These are phyloP conservation scores for Coenonympha glycerion DNA, from an alignment of 2,888 invertebrate genomes.

Conservation along the genomic window DNA sequence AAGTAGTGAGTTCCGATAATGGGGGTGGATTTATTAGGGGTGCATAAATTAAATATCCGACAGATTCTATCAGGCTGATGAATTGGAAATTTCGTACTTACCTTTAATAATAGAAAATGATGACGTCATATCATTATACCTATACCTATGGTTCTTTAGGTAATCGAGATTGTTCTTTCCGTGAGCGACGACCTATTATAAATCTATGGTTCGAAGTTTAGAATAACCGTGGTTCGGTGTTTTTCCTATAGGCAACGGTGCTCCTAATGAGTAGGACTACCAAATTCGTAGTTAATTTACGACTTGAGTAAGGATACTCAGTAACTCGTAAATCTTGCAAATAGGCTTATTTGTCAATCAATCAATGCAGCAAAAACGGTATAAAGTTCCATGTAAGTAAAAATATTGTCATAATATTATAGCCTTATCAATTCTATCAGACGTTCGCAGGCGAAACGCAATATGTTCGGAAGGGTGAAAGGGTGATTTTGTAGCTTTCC, in stretches of 20 bases:
- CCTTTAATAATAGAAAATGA: not conserved
- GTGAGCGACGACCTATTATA: too few relatives aligned
- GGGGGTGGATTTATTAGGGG: not conserved
- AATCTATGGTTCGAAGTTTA: too few relatives aligned
- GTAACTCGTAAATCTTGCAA: too few relatives aligned
- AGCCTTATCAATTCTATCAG: conserved; percentile 46
- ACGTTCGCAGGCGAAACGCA: conserved; percentile 18
- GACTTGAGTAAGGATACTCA: too few relatives aligned
- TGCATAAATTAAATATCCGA: not conserved
- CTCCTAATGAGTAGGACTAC: too few relatives aligned
- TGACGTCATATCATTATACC: not conserved
- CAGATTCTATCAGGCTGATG: not conserved
- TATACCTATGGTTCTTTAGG: not conserved
- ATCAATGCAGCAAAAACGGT: not conserved
- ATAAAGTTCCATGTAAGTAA: not conserved
- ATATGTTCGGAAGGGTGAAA: conserved; percentile 7
- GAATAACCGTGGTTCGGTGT: too few relatives aligned
- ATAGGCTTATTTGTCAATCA: not conserved
- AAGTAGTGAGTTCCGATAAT: not conserved
- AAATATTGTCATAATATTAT: conserved; percentile 9
- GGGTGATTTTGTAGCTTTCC: conserved; percentile 32
- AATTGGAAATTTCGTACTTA: not conserved
- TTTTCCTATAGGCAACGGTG: too few relatives aligned
- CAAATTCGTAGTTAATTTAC: too few relatives aligned
- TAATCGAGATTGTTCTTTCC: too few relatives aligned